A percentile compares a stretch with the other conserved stretches of the same genome.
phyloP scores from a whole-genome alignment of 23 tunicate species.

The Oikopleura dioica region DNA sequence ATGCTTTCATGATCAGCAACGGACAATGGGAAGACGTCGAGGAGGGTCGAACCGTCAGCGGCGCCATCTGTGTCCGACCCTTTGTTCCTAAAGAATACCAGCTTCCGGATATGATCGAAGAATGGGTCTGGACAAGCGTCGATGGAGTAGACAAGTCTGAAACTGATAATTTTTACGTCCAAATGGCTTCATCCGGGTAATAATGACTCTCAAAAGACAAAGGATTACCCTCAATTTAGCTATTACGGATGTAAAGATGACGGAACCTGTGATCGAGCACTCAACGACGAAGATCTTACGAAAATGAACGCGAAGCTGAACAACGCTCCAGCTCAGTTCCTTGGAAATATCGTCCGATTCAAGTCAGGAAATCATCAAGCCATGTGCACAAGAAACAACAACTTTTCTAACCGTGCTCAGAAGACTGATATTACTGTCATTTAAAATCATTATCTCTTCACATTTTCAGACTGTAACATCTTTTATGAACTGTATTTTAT shows the following conservation, averaged over 20 bases:
- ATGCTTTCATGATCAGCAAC: background rate
- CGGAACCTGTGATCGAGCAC: constrained; percentile 13
- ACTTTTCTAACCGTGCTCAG: constrained; percentile 53
- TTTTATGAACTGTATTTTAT: too few relatives aligned
- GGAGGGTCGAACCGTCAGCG: too few relatives aligned
- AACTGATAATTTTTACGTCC: constrained; percentile 15
- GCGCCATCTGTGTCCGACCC: too few relatives aligned
- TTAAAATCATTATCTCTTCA: too few relatives aligned
- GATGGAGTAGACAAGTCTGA: background rate
- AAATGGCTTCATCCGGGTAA: constrained; percentile 44
- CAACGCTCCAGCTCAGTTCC: constrained; percentile 47
- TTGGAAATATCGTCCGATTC: constrained; percentile 21
- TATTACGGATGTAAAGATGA: background rate
- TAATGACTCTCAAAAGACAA: background rate
- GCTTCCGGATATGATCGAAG: background rate
- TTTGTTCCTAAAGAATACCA: too few relatives aligned
- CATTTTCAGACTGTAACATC: too few relatives aligned
- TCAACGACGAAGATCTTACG: constrained; percentile 15
- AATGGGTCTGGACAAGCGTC: background rate
- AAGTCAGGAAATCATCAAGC: constrained; percentile 25
- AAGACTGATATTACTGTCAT: constrained; percentile 21
- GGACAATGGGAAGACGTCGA: too few relatives aligned
- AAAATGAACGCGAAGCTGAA: constrained; percentile 19
- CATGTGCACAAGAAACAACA: constrained; percentile 75
- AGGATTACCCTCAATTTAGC: background rate